Conservation (phyloP, 2,797 vertebrate genomes). For the Mallotus villosus region DNA sequence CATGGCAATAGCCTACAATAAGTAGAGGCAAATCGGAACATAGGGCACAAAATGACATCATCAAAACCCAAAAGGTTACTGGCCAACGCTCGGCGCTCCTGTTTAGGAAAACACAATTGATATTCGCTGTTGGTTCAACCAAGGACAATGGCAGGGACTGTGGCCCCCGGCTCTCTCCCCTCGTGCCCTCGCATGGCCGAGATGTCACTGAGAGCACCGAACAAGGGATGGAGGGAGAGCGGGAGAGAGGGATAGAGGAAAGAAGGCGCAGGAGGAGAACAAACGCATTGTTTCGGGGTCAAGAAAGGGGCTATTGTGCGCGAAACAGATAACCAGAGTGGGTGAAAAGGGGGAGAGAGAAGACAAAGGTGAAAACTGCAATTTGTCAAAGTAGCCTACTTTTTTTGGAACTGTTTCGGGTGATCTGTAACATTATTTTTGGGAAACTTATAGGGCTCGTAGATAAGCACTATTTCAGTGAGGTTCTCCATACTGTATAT, state of each 20-base stretch:
- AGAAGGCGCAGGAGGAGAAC: conserved; percentile 68
- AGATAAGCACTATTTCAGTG: conserved; percentile 3
- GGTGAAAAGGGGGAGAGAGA: conserved; percentile 37
- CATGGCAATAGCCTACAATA: too few relatives aligned
- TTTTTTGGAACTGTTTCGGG: conserved; percentile 1
- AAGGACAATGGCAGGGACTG: conserved; percentile 70
- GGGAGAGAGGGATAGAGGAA: conserved; percentile 1
- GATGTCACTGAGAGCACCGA: conserved; percentile 79
- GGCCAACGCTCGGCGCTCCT: conserved; percentile 64
- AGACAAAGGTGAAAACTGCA: conserved; percentile 57
- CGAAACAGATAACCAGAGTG: conserved; percentile 66
- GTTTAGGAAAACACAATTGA: conserved; percentile 72
- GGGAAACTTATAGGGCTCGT: conserved; percentile 21
- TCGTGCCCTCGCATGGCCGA: conserved; percentile 74
- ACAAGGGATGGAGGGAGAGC: conserved; percentile 64
- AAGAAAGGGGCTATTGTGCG: conserved; percentile 76
- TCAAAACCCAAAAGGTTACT: conserved; percentile 75
- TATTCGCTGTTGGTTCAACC: conserved; percentile 60
- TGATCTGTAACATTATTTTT: conserved; percentile 47
- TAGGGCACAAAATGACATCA: conserved; percentile 63
- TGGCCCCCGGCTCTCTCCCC: conserved; percentile 63
- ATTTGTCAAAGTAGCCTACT: conserved; percentile 43
- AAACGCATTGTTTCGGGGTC: conserved; percentile 70
- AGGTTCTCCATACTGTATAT: not conserved
- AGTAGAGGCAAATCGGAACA: too few relatives aligned